Percentiles rank a stretch among this genome's conserved stretches.
Evolutionary conservation across 2,888 invertebrate species (phyloP).

Genomic region (Torymus texanus): DNA sequence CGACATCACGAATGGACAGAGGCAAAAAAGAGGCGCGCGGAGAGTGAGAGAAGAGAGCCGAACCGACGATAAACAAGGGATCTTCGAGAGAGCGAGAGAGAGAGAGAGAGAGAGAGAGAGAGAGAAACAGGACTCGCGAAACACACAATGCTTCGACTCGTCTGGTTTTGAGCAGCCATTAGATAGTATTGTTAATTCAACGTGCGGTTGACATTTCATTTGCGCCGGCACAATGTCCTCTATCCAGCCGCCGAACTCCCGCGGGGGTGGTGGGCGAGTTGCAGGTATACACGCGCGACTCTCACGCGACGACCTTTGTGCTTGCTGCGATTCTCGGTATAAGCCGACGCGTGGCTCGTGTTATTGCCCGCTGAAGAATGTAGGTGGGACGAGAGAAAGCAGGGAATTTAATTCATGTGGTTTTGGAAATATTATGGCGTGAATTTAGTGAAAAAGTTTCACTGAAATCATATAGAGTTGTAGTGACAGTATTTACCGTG

Average conservation of each 20-base stretch:
- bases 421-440: too few species aligned
- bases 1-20: neutral
- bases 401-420: too few species aligned
- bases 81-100: constrained; percentile 9
- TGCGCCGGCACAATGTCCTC: constrained; percentile 56
- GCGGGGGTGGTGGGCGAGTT: neutral
- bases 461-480: too few species aligned
- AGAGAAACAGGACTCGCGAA: constrained; percentile 57
- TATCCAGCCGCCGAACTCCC: neutral
- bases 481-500: too few species aligned
- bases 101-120: constrained; percentile 33
- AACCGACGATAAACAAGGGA: constrained; percentile 40
- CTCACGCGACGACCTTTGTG: constrained; percentile 7
- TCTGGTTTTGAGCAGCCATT: constrained; percentile 69
- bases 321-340: neutral
- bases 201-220: constrained; percentile 72
- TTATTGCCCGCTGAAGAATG: too few species aligned
- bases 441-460: too few species aligned
- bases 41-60: neutral
- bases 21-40: constrained; percentile 5
- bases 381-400: too few species aligned
- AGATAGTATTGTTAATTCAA: constrained; percentile 73
- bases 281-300: neutral
- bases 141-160: constrained; percentile 61
- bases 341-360: too few species aligned